phyloP scores from a whole-genome alignment of 1,140 invertebrate species.

The Aporrectodea caliginosa region DNA sequence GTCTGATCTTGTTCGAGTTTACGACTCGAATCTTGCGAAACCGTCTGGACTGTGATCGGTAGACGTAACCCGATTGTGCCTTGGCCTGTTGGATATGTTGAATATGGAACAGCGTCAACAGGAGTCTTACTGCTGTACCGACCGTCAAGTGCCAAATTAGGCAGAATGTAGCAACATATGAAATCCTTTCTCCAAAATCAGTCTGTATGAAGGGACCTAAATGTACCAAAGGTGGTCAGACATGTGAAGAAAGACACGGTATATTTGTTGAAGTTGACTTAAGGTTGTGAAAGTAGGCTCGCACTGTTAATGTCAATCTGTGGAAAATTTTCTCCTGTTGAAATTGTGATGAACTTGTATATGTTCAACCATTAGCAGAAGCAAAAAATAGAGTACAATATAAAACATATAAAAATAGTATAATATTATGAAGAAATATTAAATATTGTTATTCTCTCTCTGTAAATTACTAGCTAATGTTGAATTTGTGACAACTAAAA shows the following conservation, averaged over 20 bases:
- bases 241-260: neutral
- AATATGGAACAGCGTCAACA: neutral
- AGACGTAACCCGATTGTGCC: neutral
- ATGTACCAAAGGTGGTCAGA: too few relatives aligned
- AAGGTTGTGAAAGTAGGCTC: neutral
- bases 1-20: conserved; percentile 11
- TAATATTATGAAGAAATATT: neutral
- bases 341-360: neutral
- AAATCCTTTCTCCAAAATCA: neutral
- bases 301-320: neutral
- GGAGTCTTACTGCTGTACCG: neutral
- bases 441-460: neutral
- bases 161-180: neutral
- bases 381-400: neutral
- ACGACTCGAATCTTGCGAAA: conserved; percentile 13
- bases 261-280: neutral
- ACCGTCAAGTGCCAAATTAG: neutral
- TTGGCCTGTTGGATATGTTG: neutral
- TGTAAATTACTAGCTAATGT: neutral
- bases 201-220: too few relatives aligned
- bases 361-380: neutral
- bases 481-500: neutral
- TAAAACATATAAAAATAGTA: neutral
- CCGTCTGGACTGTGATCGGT: conserved; percentile 12
- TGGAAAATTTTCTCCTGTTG: neutral